Conservation (phyloP, 2,797 vertebrate genomes). For the Triplophysa bombifrons region DNA sequence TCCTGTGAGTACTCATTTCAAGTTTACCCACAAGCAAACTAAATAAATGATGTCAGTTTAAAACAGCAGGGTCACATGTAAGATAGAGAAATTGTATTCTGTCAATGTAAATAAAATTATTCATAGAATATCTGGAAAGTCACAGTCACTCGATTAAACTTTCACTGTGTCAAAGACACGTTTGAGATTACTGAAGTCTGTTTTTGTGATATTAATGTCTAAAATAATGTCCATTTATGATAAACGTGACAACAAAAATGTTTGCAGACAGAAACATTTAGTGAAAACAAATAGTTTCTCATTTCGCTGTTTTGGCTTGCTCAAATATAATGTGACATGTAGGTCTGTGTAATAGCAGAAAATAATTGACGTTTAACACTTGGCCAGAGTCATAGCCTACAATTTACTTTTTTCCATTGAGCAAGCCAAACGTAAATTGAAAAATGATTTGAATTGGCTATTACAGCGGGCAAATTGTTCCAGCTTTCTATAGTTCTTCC, state of each 20-base stretch:
- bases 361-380: conserved; percentile 5
- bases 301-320: background rate
- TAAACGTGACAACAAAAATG: conserved; percentile 3
- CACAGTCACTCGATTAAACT: background rate
- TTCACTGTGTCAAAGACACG: background rate
- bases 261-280: conserved; percentile 3
- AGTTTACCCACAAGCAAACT: background rate
- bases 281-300: background rate
- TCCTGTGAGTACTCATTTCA: conserved; percentile 23
- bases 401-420: background rate
- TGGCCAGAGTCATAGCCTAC: background rate
- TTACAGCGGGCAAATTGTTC: background rate
- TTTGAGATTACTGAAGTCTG: background rate
- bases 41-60: background rate
- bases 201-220: conserved; percentile 14
- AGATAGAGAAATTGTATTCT: background rate
- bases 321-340: background rate
- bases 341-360: conserved; percentile 9
- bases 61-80: background rate
- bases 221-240: conserved; percentile 6
- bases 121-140: conserved; percentile 2
- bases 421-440: background rate
- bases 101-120: too few species aligned
- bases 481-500: background rate
- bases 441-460: background rate